Base-by-base conservation (phyloP, 1,140 invertebrate species). In the Diplogasteroides magnus region DNA sequence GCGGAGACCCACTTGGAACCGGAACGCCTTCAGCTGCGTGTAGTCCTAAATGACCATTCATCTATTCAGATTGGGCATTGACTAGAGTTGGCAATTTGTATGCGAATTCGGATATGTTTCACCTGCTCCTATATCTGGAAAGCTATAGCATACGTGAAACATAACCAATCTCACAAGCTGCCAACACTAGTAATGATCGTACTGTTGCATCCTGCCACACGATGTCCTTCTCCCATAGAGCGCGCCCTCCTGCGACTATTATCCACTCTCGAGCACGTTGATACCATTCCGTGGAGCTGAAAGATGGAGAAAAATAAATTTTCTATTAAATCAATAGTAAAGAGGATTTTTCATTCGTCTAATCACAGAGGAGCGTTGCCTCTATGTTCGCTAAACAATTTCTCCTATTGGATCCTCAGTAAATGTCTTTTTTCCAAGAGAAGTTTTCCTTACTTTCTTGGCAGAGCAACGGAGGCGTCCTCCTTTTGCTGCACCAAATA, bases 161-260 rank as follows among this genome's bases (percentile, higher is more conserved):
- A 64, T 19, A 23, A 31, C 29, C 15, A 64, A 64, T 61, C 59
- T 11, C n/a, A 48, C 15, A n/a, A 26, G 0, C 14, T 64, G 23
- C 0, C 32, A 75, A 48, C 55, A 48, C 6, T 11, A 48, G n/a
- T 28, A 48, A 11, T 62, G 32, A 60, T 57, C 60, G 2, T 63
- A 72, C 55, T 65, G 37, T 14, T 73, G 69, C 61, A 25, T 55
- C 60, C 14, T 61, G 75, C 80, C 80, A 82, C 15, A 69, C 72
- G 76, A 83, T 83, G 68, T 82, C 81, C 68, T 74, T 73, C 55
- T 83, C 77, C 81, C 81, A 82, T 3, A 82, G 68, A 13, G 74
- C 64, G n/a, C 80, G 32, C 26, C 80, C 80, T 23, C 81, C 80
- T 25, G 80, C 80, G 26, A 76, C 70, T 13, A 83, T 65, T n/a